These are phyloP conservation scores for Gymnopithys bicolor DNA, from an alignment of 2,797 vertebrate genomes.

Conservation along the genomic window DNA sequence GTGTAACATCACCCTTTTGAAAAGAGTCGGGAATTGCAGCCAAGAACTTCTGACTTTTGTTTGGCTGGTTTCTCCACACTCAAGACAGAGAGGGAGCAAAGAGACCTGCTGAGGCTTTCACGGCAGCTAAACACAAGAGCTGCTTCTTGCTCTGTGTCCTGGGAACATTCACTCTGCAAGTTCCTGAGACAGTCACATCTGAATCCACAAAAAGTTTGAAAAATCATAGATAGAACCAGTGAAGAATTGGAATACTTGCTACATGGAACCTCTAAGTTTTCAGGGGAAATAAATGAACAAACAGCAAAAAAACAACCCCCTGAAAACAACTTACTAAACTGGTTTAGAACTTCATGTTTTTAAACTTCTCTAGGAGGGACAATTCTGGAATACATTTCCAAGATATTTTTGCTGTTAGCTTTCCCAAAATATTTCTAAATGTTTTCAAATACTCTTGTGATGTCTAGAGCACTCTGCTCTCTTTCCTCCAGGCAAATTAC, in stretches of 20 bases:
- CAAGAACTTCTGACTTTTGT: conserved; percentile 48
- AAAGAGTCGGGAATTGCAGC: conserved; percentile 33
- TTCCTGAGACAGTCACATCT: not conserved
- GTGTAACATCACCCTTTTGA: conserved; percentile 45
- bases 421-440: not conserved
- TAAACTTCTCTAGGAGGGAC: not conserved
- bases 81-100: not conserved
- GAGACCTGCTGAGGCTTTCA: not conserved
- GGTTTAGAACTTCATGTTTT: not conserved
- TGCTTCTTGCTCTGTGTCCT: not conserved
- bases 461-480: not conserved
- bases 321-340: not conserved
- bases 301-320: not conserved
- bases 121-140: not conserved
- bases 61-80: conserved; percentile 30
- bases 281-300: not conserved
- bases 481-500: not conserved
- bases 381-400: not conserved
- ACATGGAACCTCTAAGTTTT: not conserved
- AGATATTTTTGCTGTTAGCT: not conserved
- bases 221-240: not conserved
- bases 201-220: not conserved
- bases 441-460: not conserved
- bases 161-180: not conserved
- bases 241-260: not conserved